These are phyloP conservation scores for Geodia barretti DNA, from an alignment of 37 sponge, comb jelly and placozoan genomes.

Conservation along the genomic window DNA sequence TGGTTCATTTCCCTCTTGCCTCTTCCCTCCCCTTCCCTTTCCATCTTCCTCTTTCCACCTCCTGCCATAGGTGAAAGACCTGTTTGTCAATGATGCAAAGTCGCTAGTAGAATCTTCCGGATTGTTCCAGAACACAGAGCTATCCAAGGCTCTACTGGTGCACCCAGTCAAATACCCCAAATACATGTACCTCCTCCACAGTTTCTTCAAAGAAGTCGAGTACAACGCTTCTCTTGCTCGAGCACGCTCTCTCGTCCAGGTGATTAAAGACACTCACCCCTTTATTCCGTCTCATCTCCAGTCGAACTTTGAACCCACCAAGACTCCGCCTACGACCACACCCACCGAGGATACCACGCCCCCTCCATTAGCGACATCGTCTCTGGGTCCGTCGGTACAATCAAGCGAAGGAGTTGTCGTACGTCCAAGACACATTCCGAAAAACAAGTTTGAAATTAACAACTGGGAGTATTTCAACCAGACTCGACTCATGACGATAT, in stretches of 20 bases:
- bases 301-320: slow-evolving; percentile 10
- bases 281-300: slow-evolving; percentile 59
- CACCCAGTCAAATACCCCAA: slow-evolving; percentile 58
- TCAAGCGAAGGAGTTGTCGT: slow-evolving; percentile 3
- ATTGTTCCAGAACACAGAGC: slow-evolving; percentile 8
- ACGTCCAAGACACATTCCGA: slow-evolving; percentile 33
- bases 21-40: too few relatives aligned
- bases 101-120: slow-evolving; percentile 2
- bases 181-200: slow-evolving; percentile 63
- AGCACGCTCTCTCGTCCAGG: not conserved
- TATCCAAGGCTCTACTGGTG: slow-evolving; percentile 32
- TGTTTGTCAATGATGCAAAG: slow-evolving; percentile 45
- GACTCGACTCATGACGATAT: slow-evolving; percentile 58
- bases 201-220: slow-evolving; percentile 45
- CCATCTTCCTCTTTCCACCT: too few relatives aligned
- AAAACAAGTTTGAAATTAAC: slow-evolving; percentile 53
- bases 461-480: slow-evolving; percentile 84
- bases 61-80: slow-evolving; percentile 20
- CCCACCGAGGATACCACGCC: slow-evolving; percentile 2
- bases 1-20: too few relatives aligned
- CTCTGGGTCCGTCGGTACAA: not conserved
- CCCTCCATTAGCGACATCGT: not conserved
- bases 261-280: slow-evolving; percentile 20
- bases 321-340: not conserved
- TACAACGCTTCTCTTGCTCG: slow-evolving; percentile 37